These are phyloP conservation scores for Andrena camellia DNA, from an alignment of 2,888 invertebrate genomes.

Conservation along the genomic window DNA sequence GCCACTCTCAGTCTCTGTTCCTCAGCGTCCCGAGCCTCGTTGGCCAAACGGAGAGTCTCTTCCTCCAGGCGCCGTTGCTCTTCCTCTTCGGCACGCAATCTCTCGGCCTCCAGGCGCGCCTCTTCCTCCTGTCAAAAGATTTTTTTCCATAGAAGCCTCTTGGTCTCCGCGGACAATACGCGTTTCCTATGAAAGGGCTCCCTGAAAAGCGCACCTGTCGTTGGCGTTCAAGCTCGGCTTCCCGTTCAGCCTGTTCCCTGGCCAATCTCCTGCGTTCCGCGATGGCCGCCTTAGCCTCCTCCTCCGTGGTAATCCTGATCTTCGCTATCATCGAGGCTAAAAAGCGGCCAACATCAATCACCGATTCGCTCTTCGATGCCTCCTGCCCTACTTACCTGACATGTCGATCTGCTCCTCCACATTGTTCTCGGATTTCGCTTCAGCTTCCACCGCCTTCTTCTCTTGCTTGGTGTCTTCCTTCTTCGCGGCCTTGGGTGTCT, in stretches of 20 bases:
- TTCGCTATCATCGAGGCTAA: conserved; percentile 89
- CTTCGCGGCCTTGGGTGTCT: conserved; percentile 76
- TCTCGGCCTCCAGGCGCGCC: conserved; percentile 90
- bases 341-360: conserved; percentile 26
- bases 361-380: background rate
- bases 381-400: conserved; percentile 85
- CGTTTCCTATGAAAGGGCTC: background rate
- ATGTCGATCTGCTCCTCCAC: conserved; percentile 87
- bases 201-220: conserved; percentile 84
- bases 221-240: conserved; percentile 93
- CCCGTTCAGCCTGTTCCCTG: conserved; percentile 95
- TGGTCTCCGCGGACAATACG: background rate
- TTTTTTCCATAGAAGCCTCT: background rate
- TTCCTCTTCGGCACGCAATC: conserved; percentile 92
- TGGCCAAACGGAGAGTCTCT: conserved; percentile 91
- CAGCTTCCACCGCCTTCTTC: conserved; percentile 77
- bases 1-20: conserved; percentile 92
- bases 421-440: conserved; percentile 77
- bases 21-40: conserved; percentile 92
- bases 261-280: conserved; percentile 95
- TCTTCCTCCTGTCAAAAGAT: conserved; percentile 87
- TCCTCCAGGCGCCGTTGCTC: conserved; percentile 93
- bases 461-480: conserved; percentile 81
- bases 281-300: conserved; percentile 96
- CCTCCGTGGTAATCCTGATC: conserved; percentile 93